Conservation (phyloP, 2,113 vertebrate species). For the Cottus gobio region DNA sequence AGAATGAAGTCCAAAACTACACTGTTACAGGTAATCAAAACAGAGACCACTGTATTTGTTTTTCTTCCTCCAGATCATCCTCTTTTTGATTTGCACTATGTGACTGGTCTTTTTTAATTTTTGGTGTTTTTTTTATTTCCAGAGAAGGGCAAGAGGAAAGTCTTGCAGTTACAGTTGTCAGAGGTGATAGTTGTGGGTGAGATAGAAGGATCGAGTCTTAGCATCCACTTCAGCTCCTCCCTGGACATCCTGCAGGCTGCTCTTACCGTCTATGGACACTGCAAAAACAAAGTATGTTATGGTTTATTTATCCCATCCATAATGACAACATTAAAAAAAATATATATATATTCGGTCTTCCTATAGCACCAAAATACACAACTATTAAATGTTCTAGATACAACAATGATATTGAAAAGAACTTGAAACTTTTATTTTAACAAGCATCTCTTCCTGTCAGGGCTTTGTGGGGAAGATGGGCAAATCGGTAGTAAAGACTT, state of each 20-base stretch:
- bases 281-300: slow-evolving; percentile 86
- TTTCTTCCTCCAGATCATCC: too few species aligned
- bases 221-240: slow-evolving; percentile 88
- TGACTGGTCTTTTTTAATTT: neutral
- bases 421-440: slow-evolving; percentile 13
- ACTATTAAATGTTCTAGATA: neutral
- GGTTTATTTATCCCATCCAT: slow-evolving; percentile 22
- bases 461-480: slow-evolving; percentile 83
- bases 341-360: neutral
- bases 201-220: slow-evolving; percentile 85
- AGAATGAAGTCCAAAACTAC: slow-evolving; percentile 88
- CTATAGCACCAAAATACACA: neutral
- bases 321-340: neutral
- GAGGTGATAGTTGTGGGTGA: slow-evolving; percentile 79
- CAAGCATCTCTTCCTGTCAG: slow-evolving; percentile 75
- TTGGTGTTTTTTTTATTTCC: slow-evolving; percentile 38
- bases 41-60: neutral
- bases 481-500: slow-evolving; percentile 87
- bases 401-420: neutral
- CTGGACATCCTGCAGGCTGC: slow-evolving; percentile 86
- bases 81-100: neutral
- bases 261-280: slow-evolving; percentile 83
- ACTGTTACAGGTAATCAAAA: slow-evolving; percentile 87
- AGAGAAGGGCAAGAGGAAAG: slow-evolving; percentile 85
- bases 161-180: slow-evolving; percentile 85